A percentile compares a stretch with the other conserved stretches of the same genome.
Conservation (phyloP, 2,888 invertebrate species). For the Coenonympha arcania region DNA sequence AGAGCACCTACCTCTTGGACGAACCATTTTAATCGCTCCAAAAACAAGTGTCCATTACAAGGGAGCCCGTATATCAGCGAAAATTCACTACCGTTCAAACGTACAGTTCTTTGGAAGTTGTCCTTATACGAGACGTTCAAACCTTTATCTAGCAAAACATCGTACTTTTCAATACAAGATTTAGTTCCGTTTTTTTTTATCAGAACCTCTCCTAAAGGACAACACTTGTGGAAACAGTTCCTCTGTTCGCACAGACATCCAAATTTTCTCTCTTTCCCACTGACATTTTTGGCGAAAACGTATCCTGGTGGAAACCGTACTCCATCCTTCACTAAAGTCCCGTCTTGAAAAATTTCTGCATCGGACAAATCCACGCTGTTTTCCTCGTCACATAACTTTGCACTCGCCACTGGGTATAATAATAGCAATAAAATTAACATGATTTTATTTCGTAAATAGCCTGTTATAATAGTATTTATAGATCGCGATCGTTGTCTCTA, state of each 20-base stretch:
- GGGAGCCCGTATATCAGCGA: constrained; percentile 38
- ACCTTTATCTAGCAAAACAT: constrained; percentile 37
- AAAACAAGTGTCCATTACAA: constrained; percentile 31
- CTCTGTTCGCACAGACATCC: constrained; percentile 51
- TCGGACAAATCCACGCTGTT: constrained; percentile 45
- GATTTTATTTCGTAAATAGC: constrained; percentile 29
- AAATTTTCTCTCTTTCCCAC: constrained; percentile 39
- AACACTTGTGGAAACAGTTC: constrained; percentile 57
- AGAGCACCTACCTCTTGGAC: constrained; percentile 47
- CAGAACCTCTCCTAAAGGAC: constrained; percentile 38
- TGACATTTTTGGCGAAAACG: constrained; percentile 41
- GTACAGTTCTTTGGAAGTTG: constrained; percentile 33
- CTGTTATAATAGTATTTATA: no score
- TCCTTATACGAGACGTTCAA: constrained; percentile 37
- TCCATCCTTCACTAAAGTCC: constrained; percentile 36
- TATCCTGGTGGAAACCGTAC: constrained; percentile 40
- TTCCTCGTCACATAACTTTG: constrained; percentile 39
- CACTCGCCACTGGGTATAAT: constrained; percentile 29
- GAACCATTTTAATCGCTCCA: constrained; percentile 42
- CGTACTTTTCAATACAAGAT: constrained; percentile 36
- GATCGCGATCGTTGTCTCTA: neutral
- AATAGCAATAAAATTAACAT: constrained; percentile 31
- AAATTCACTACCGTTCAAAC: constrained; percentile 33
- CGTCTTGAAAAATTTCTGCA: constrained; percentile 31
- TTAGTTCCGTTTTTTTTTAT: neutral